Percentiles rank a stretch among this genome's conserved stretches.
Conservation (phyloP, 2,797 vertebrate genomes). For the Pagetopsis macropterus region DNA sequence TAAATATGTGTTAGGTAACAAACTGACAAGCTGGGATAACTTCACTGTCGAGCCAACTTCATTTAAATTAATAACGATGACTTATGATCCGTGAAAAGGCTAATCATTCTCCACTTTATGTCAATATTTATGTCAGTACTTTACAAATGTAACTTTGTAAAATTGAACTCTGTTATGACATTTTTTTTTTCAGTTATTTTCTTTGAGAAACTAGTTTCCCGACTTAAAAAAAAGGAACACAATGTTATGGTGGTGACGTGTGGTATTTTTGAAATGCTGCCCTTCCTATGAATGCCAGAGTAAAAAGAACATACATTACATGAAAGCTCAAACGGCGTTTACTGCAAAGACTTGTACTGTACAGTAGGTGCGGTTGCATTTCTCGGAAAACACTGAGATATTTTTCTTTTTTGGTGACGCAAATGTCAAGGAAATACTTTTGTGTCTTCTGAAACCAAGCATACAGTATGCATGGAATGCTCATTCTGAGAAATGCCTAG, state of each 20-base stretch:
- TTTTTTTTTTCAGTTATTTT: conserved; percentile 26
- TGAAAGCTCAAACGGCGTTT: background rate
- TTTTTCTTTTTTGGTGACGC: conserved; percentile 22
- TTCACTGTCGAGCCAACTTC: background rate
- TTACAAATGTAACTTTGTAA: background rate
- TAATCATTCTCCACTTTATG: background rate
- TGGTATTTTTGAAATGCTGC: conserved; percentile 50
- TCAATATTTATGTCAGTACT: background rate
- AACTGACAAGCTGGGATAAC: background rate
- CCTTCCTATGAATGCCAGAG: conserved; percentile 35
- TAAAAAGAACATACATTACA: conserved; percentile 25
- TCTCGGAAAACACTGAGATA: conserved; percentile 36
- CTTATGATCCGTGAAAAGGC: background rate
- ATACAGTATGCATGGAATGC: conserved; percentile 42
- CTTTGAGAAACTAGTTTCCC: conserved; percentile 61
- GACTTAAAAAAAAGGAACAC: conserved; percentile 49
- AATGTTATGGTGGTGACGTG: conserved; percentile 39
- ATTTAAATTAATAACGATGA: background rate
- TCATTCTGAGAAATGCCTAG: conserved; percentile 36
- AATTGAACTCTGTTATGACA: conserved; percentile 23
- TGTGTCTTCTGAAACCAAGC: conserved; percentile 19
- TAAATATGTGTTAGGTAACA: conserved; percentile 15
- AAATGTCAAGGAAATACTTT: conserved; percentile 42
- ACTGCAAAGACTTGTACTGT: conserved; percentile 10
- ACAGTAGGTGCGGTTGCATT: conserved; percentile 54